Evolutionary conservation across 2,797 vertebrate genomes (phyloP).

Genomic region (Pseudocheirus occidentalis): DNA sequence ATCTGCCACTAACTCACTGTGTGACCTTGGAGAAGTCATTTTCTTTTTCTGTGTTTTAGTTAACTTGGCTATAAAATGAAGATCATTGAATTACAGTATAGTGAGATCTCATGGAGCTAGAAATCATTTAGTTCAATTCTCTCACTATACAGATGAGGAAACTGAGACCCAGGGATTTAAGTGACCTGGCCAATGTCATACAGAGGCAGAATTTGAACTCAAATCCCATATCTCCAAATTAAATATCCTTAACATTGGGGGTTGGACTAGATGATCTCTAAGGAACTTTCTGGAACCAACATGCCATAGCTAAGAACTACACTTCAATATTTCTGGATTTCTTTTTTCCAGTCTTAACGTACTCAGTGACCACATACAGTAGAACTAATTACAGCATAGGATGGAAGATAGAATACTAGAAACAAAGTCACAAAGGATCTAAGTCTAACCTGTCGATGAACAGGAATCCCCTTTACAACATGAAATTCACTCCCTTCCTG

Average conservation of each 20-base stretch:
- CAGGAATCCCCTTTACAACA: background rate
- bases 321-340: background rate
- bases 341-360: background rate
- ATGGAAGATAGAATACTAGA: background rate
- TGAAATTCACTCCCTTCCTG: background rate
- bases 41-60: background rate
- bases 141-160: background rate
- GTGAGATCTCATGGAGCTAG: background rate
- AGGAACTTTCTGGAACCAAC: background rate
- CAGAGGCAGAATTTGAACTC: background rate
- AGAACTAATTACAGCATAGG: background rate
- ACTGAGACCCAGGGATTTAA: background rate
- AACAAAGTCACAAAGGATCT: background rate
- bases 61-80: background rate
- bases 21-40: background rate
- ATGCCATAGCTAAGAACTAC: background rate
- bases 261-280: background rate
- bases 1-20: background rate
- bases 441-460: no score
- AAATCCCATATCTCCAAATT: background rate
- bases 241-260: background rate
- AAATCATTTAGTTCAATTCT: background rate
- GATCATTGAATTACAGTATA: background rate
- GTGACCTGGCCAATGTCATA: background rate
- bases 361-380: background rate